phyloP scores from a whole-genome alignment of 2,888 invertebrate genomes.

The Pyrgus malvae region DNA sequence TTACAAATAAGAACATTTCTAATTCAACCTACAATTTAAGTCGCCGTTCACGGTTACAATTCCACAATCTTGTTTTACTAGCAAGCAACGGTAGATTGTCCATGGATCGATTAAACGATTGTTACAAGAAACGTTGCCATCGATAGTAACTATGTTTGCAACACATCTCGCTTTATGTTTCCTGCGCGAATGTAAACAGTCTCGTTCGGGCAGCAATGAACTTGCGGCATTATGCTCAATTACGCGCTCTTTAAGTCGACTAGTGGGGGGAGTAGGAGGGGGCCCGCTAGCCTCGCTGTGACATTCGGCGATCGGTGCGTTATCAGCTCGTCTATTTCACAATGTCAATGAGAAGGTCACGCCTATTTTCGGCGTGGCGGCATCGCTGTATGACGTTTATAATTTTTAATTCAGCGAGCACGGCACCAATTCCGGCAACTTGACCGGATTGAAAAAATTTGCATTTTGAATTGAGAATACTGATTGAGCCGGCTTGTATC shows the following conservation, averaged over 20 bases:
- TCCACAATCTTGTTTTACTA: conserved; percentile 43
- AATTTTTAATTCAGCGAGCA: conserved; percentile 19
- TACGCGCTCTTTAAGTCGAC: conserved; percentile 47
- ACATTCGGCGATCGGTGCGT: conserved; percentile 77
- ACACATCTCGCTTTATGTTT: conserved; percentile 24
- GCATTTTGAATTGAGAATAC: conserved; percentile 8
- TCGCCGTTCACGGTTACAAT: conserved; percentile 33
- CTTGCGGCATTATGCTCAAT: conserved; percentile 43
- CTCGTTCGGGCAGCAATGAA: conserved; percentile 55
- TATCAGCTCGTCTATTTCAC: conserved; percentile 80
- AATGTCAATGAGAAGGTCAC: conserved; percentile 82
- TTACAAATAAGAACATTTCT: conserved; percentile 29
- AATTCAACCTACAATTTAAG: conserved; percentile 27
- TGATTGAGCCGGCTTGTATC: conserved; percentile 10
- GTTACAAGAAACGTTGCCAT: conserved; percentile 13
- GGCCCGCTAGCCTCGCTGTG: conserved; percentile 73
- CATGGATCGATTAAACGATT: conserved; percentile 50
- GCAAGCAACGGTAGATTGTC: conserved; percentile 52
- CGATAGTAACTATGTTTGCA: conserved; percentile 14
- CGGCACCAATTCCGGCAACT: conserved; percentile 20
- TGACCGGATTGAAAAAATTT: conserved; percentile 10
- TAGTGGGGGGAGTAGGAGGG: conserved; percentile 62
- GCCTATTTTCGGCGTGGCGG: conserved; percentile 67
- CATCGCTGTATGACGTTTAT: conserved; percentile 55
- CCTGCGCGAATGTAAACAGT: conserved; percentile 30